phyloP scores from a whole-genome alignment of 2,797 vertebrate genomes.

The Danio tinwini region DNA sequence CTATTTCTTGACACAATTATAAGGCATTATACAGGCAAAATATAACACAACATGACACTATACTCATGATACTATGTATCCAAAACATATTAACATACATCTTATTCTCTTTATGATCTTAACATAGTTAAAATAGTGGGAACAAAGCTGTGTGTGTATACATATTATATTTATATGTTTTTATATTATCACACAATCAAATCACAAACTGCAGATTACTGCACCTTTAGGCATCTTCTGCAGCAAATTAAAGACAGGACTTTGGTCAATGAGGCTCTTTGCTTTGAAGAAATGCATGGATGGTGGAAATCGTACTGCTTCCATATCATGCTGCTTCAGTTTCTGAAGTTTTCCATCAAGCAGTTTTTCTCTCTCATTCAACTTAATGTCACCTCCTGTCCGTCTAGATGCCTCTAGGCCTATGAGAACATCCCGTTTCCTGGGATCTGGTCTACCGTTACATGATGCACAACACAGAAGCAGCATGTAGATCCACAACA shows the following conservation, averaged over 20 bases:
- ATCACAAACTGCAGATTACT: not conserved
- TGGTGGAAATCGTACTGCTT: constrained; percentile 78
- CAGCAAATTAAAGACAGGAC: constrained; percentile 74
- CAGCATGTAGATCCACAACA: constrained; percentile 33
- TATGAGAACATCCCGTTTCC: constrained; percentile 71
- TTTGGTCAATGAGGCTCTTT: constrained; percentile 72
- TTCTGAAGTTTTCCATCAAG: constrained; percentile 74
- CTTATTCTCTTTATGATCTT: too few relatives aligned
- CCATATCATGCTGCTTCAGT: constrained; percentile 80
- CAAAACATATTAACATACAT: too few relatives aligned
- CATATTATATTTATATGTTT: not conserved
- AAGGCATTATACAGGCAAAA: too few relatives aligned
- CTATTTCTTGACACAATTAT: too few relatives aligned
- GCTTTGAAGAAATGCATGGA: constrained; percentile 92
- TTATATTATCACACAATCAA: not conserved
- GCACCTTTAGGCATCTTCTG: constrained; percentile 80
- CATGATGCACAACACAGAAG: constrained; percentile 53
- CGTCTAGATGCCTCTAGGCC: constrained; percentile 72
- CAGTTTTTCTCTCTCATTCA: constrained; percentile 72
- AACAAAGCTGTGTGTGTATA: not conserved
- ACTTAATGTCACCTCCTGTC: constrained; percentile 76
- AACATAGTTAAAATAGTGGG: too few relatives aligned
- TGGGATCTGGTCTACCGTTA: constrained; percentile 71
- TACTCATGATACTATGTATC: too few relatives aligned
- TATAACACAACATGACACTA: too few relatives aligned